phyloP scores from a whole-genome alignment of 2,113 vertebrate species.

The Crypturellus undulatus region DNA sequence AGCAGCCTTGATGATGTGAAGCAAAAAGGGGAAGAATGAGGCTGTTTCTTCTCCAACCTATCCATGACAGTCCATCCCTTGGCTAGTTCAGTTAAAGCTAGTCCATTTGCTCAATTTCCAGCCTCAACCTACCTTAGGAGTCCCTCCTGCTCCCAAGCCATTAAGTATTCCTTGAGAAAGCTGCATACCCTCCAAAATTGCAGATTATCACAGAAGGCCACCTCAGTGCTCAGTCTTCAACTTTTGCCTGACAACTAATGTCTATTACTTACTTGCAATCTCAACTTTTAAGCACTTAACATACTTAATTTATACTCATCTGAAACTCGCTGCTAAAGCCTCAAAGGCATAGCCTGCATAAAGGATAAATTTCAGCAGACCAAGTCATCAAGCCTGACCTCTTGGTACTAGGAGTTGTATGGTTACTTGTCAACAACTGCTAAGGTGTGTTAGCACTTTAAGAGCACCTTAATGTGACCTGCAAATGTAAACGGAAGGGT shows the following conservation, averaged over 20 bases:
- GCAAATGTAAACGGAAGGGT: slow-evolving; percentile 15
- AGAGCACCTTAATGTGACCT: slow-evolving; percentile 28
- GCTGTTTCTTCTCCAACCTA: not conserved
- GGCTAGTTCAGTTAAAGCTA: not conserved
- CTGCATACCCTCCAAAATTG: not conserved
- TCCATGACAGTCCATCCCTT: not conserved
- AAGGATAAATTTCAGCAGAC: slow-evolving; percentile 32
- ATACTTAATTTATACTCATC: not conserved
- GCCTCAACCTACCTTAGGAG: not conserved
- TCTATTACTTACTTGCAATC: not conserved
- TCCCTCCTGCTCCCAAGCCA: not conserved
- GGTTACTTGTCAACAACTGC: slow-evolving; percentile 56
- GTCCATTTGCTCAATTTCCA: not conserved
- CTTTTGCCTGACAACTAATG: not conserved
- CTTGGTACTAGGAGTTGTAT: not conserved
- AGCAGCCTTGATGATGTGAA: not conserved
- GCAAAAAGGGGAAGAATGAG: not conserved
- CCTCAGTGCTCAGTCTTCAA: not conserved
- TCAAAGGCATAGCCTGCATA: not conserved
- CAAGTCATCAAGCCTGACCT: slow-evolving; percentile 44
- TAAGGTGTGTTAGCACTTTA: slow-evolving; percentile 36
- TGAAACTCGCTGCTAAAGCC: not conserved
- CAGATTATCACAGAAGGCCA: not conserved
- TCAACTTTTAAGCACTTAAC: slow-evolving; percentile 1
- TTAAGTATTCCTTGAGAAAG: not conserved